Evolutionary conservation across 2,797 vertebrate genomes (phyloP).

Genomic region (Emys orbicularis): DNA sequence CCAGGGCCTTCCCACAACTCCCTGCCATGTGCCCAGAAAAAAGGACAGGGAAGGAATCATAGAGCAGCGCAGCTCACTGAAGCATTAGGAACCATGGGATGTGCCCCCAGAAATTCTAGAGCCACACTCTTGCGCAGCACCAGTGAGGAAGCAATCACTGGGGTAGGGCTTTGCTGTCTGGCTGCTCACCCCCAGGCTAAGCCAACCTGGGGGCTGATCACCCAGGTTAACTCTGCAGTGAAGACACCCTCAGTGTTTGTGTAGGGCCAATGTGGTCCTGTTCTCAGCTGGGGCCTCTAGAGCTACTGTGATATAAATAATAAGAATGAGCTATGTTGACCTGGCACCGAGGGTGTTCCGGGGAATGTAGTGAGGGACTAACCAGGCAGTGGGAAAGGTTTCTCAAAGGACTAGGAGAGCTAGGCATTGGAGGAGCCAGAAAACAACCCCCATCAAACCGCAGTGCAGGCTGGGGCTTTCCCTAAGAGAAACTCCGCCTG

Average conservation of each 20-base stretch:
- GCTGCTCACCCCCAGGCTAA: background rate
- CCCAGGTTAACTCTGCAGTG: background rate
- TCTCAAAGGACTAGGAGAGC: background rate
- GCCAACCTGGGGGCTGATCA: background rate
- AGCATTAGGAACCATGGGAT: background rate
- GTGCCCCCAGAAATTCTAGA: background rate
- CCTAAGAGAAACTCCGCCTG: background rate
- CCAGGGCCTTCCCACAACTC: background rate
- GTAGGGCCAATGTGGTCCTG: background rate
- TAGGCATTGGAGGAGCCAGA: background rate
- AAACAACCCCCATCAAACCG: background rate
- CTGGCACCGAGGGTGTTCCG: background rate
- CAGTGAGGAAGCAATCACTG: background rate
- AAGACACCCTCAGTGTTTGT: background rate
- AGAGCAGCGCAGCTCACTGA: background rate
- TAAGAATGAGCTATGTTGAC: background rate
- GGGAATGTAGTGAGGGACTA: background rate
- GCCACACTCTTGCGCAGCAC: background rate
- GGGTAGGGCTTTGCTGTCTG: background rate
- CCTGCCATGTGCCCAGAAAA: background rate
- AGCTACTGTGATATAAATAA: background rate
- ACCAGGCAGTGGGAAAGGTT: background rate
- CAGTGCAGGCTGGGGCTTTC: background rate
- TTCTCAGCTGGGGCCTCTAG: background rate
- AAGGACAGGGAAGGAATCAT: background rate